Conservation (phyloP, 2,113 vertebrate genomes). For the Chaetura pelagica region DNA sequence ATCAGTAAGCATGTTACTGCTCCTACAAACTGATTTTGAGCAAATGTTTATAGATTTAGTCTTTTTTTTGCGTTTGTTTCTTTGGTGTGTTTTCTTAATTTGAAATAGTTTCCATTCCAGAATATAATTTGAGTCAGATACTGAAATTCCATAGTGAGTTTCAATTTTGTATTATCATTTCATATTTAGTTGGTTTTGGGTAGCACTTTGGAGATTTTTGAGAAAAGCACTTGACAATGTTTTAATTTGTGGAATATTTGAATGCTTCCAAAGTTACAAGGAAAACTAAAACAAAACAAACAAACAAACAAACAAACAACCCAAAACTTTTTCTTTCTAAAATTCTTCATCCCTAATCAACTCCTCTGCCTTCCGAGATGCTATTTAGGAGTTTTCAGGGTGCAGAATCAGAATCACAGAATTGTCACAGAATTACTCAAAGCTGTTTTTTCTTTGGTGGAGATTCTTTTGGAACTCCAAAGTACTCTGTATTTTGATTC, state of each 20-base stretch:
- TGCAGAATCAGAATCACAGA: no score
- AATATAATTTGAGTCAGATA: background rate
- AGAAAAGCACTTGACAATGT: background rate
- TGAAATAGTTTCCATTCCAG: background rate
- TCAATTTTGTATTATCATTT: background rate
- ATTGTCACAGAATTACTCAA: background rate
- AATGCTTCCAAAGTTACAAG: background rate
- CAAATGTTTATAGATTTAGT: background rate
- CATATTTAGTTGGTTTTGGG: background rate
- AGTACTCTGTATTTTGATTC: background rate
- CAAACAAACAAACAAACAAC: no score
- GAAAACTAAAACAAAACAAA: no score
- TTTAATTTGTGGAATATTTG: background rate
- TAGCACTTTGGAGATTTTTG: background rate
- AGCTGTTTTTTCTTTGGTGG: background rate
- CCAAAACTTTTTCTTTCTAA: background rate
- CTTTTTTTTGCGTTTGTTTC: background rate
- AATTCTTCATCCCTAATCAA: background rate
- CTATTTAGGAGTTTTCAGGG: constrained; percentile 25
- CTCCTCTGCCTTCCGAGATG: background rate
- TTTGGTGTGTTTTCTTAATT: background rate
- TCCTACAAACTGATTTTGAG: background rate
- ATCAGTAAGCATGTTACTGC: background rate
- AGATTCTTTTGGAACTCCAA: background rate
- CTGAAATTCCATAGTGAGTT: background rate